A percentile compares a stretch with the other conserved stretches of the same genome.
These are phyloP conservation scores for Pseudoatta argentina DNA, from an alignment of 1,140 invertebrate genomes.

Conservation along the genomic window DNA sequence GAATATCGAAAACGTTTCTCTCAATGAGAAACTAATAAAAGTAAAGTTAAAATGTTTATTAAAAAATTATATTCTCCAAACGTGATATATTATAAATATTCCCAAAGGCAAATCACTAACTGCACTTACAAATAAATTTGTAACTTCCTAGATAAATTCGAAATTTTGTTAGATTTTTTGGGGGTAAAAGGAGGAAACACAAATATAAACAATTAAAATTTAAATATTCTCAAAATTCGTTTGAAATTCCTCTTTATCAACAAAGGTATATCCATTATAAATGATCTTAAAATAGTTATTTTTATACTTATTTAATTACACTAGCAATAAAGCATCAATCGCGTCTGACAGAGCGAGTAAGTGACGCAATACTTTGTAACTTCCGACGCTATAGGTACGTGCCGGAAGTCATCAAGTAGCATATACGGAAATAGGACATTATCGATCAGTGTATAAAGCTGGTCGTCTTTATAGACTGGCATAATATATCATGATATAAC, in stretches of 20 bases:
- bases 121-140: neutral
- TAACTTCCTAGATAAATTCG: neutral
- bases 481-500: constrained; percentile 42
- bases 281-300: neutral
- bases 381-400: constrained; percentile 12
- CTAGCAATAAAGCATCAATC: constrained; percentile 11
- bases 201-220: neutral
- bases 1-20: too few species aligned
- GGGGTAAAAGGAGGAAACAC: neutral
- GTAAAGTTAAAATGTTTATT: neutral
- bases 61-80: neutral
- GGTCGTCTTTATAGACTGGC: constrained; percentile 35
- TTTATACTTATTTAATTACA: constrained; percentile 21
- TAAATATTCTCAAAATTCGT: neutral
- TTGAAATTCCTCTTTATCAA: neutral
- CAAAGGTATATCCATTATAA: neutral
- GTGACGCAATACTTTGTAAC: constrained; percentile 57
- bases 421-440: constrained; percentile 62
- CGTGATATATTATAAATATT: neutral
- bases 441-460: constrained; percentile 48
- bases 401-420: constrained; percentile 49
- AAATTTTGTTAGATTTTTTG: neutral
- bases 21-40: neutral
- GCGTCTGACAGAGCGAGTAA: constrained; percentile 40
- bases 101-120: neutral